Conservation (phyloP, 2,113 vertebrate genomes). For the Nanorana parkeri region DNA sequence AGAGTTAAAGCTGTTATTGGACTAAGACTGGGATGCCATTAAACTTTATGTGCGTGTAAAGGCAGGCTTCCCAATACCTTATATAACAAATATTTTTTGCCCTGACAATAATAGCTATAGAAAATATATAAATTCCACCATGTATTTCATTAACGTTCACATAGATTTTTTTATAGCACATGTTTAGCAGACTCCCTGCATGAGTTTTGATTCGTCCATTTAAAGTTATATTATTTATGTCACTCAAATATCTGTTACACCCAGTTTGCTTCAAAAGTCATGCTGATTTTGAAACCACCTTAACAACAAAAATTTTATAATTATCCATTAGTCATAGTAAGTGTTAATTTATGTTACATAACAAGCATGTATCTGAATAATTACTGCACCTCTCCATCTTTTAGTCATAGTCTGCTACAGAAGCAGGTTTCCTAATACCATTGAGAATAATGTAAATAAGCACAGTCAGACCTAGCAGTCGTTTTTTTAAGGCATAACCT, state of each 20-base stretch:
- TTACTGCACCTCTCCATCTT: background rate
- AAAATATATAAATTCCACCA: too few species aligned
- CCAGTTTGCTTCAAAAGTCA: background rate
- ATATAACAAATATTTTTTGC: too few species aligned
- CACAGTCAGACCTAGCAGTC: background rate
- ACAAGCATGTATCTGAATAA: conserved; percentile 7
- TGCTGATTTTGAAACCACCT: background rate
- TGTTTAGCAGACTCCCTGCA: too few species aligned
- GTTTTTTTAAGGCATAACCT: background rate
- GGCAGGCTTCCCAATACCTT: too few species aligned
- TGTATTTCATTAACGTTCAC: too few species aligned
- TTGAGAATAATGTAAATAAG: background rate
- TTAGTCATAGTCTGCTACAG: background rate
- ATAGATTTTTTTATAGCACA: too few species aligned
- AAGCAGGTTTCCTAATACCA: background rate
- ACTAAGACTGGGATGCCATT: too few species aligned
- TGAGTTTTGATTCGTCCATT: too few species aligned
- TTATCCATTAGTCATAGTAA: conserved; percentile 26
- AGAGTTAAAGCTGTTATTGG: too few species aligned
- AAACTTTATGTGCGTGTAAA: too few species aligned
- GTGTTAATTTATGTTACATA: conserved; percentile 5
- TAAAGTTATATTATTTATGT: conserved; percentile 4
- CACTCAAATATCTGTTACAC: background rate
- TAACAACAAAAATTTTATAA: background rate
- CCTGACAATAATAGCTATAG: too few species aligned